phyloP scores from a whole-genome alignment of 2,888 invertebrate species.

The Plagodis pulveraria region DNA sequence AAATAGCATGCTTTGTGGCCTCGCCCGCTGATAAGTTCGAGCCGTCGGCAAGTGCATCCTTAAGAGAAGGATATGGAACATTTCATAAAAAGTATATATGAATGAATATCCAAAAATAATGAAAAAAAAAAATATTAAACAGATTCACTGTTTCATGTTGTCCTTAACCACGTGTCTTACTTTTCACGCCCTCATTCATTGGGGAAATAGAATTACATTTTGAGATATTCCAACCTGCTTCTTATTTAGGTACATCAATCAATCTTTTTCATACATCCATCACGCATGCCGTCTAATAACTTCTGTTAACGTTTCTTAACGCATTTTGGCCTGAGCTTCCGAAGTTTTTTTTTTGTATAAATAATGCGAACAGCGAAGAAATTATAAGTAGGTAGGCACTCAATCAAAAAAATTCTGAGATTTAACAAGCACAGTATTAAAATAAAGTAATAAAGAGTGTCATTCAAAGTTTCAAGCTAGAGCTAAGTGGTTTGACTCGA shows the following conservation, averaged over 20 bases:
- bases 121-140: no score
- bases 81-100: no score
- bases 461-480: no score
- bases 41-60: no score
- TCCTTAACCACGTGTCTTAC: neutral
- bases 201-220: conserved; percentile 25
- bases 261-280: conserved; percentile 40
- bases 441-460: no score
- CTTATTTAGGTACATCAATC: conserved; percentile 34
- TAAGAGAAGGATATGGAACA: no score
- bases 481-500: conserved; percentile 16
- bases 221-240: conserved; percentile 25
- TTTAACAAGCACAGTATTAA: no score
- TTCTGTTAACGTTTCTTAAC: conserved; percentile 25
- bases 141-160: no score
- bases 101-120: no score
- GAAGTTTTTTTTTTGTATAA: conserved; percentile 3
- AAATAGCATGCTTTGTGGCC: no score
- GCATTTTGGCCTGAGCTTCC: conserved; percentile 20
- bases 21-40: no score
- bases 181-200: conserved; percentile 15
- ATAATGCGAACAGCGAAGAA: neutral
- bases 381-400: no score
- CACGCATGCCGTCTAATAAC: conserved; percentile 35
- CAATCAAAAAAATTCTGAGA: neutral